Base-by-base conservation (phyloP, 2,113 vertebrate genomes). In the Osmerus mordax region DNA sequence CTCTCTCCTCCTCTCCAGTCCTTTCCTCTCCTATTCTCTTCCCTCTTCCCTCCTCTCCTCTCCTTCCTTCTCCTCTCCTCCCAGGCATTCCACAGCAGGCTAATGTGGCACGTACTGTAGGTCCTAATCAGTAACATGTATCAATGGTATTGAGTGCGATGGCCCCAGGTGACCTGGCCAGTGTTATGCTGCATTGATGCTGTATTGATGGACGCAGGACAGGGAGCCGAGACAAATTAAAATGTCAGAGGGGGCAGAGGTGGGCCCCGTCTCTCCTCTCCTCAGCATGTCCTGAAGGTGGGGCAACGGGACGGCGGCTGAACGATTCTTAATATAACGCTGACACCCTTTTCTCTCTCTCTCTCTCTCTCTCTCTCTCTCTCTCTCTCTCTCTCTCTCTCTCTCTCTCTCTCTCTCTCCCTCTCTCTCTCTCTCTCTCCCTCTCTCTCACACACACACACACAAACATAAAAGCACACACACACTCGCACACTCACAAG, bases 191-290 rank as follows among this genome's bases (percentile, higher is more conserved):
- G 85, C 87, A 89, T 89, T 85, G 89, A 89, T 76, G 87, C n/a
- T 7, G 69, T 83, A 87, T 88, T 84, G 88, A 89, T 74, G 75
- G 77, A 82, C 87, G 81, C 84, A 81, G 83, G 84, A 82, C 32
- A 71, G 77, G 77, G 79, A 80, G 41, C 77, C 16, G 84, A 89
- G 88, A 91, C 89, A 91, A 91, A 91, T 91, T 88, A 89, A 91
- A 89, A 89, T 91, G 89, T 91, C 89, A 89, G 82, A 75, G 32
- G 23, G 84, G 86, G 83, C 88, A 89, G 88, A 90, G 89, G 89
- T 90, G 89, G 88, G 83, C 83, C 78, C 65, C 58, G 73, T 72
- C 76, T 78, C 81, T 71, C 76, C 77, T 67, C 73, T 11, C 71
- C 1, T 41, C 36, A 41, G 36, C 36, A 11, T 21, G 70, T 87